phyloP scores from a whole-genome alignment of 2,797 vertebrate genomes.

The Darevskia nairensis region DNA sequence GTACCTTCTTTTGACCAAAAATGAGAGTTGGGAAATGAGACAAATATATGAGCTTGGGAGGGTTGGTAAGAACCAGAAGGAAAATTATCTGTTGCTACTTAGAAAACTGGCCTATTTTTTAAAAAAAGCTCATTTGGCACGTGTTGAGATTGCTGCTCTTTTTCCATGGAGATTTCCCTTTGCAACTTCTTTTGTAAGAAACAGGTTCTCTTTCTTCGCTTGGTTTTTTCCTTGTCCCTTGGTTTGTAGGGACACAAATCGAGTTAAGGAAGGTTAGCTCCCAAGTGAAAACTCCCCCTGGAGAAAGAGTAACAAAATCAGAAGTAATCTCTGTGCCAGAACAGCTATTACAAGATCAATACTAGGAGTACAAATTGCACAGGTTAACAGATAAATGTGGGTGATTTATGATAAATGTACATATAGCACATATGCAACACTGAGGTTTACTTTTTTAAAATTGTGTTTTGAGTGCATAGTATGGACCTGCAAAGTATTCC shows the following conservation, averaged over 20 bases:
- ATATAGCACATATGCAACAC: constrained; percentile 57
- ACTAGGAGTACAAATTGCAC: constrained; percentile 57
- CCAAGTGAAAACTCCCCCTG: not conserved
- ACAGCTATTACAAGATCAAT: constrained; percentile 59
- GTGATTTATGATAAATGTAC: constrained; percentile 50
- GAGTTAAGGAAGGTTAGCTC: not conserved
- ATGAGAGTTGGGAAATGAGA: constrained; percentile 53
- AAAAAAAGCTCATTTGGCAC: not conserved
- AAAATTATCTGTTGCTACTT: not conserved
- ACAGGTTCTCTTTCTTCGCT: too few species aligned
- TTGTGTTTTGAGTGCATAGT: constrained; percentile 14
- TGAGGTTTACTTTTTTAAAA: constrained; percentile 41
- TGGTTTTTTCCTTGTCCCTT: not conserved
- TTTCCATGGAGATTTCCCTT: not conserved
- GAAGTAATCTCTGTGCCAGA: constrained; percentile 45
- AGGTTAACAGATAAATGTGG: constrained; percentile 36
- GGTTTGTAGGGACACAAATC: not conserved
- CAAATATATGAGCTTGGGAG: not conserved
- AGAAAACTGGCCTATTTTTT: not conserved
- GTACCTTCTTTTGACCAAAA: not conserved
- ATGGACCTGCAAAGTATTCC: constrained; percentile 27
- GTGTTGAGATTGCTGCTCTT: not conserved
- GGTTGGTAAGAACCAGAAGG: too few species aligned
- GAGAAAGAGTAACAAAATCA: not conserved
- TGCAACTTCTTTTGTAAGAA: not conserved